These are phyloP conservation scores for Coracias cyanogaster DNA, from an alignment of 2,797 vertebrate species.

Conservation along the genomic window DNA sequence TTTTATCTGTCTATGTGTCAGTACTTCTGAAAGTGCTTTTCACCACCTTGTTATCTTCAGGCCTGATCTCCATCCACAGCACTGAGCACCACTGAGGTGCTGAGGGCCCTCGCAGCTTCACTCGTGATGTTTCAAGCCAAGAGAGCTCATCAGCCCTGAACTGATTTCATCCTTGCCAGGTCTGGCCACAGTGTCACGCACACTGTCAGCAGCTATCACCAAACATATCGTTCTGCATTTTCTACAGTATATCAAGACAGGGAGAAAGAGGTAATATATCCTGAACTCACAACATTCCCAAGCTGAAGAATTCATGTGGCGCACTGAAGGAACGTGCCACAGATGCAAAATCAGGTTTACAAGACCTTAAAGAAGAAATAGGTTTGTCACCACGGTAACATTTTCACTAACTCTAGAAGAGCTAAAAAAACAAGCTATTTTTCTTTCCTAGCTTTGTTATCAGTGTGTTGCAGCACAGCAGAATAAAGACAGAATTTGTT, in stretches of 20 bases:
- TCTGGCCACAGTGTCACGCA: neutral
- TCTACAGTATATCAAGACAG: neutral
- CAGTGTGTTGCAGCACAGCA: neutral
- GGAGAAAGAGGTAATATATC: neutral
- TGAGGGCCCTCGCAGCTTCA: neutral
- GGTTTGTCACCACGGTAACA: neutral
- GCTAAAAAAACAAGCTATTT: neutral
- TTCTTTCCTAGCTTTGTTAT: neutral
- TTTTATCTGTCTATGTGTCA: slow-evolving; percentile 31
- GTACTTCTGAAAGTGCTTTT: slow-evolving; percentile 38
- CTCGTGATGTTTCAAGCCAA: neutral
- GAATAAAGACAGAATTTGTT: neutral
- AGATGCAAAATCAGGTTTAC: neutral
- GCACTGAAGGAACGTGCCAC: neutral
- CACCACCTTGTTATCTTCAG: neutral
- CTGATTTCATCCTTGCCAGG: neutral
- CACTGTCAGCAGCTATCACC: neutral
- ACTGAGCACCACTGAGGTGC: neutral
- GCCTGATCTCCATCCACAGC: slow-evolving; percentile 2
- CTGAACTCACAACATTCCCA: neutral
- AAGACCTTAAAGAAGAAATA: neutral
- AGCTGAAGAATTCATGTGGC: neutral
- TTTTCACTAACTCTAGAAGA: neutral
- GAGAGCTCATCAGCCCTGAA: neutral
- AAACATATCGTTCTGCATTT: neutral